Evolutionary conservation across 1,140 invertebrate species (phyloP).

Genomic region (Drosophila guanche): DNA sequence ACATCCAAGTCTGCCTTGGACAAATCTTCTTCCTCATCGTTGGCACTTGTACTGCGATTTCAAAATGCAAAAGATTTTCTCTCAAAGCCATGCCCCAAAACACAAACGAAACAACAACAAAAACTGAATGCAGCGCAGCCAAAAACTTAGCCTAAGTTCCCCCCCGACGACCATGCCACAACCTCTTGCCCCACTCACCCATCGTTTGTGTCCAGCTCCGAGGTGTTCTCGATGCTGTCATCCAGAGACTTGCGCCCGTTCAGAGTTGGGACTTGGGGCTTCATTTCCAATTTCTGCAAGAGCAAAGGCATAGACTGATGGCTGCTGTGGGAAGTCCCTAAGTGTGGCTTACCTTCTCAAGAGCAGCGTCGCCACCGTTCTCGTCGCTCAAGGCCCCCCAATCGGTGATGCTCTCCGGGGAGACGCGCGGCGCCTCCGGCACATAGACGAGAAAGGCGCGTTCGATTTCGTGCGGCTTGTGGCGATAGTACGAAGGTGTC

Average conservation of each 20-base stretch:
- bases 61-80: conserved; percentile 74
- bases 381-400: conserved; percentile 86
- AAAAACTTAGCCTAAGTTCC: conserved; percentile 25
- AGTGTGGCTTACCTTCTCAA: conserved; percentile 46
- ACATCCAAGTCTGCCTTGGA: conserved; percentile 57
- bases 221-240: conserved; percentile 79
- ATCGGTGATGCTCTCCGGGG: conserved; percentile 88
- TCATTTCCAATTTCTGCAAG: conserved; percentile 61
- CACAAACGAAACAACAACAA: conserved; percentile 15
- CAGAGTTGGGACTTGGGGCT: conserved; percentile 45
- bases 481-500: conserved; percentile 90
- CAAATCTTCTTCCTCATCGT: conserved; percentile 70
- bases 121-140: conserved; percentile 32
- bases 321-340: background rate
- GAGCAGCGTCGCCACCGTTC: conserved; percentile 43
- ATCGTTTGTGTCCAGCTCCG: conserved; percentile 75
- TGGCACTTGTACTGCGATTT: conserved; percentile 66
- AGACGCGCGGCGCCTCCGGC: conserved; percentile 91
- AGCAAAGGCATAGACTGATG: background rate
- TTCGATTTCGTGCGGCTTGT: conserved; percentile 90
- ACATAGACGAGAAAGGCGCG: conserved; percentile 87
- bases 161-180: conserved; percentile 5
- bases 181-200: conserved; percentile 59
- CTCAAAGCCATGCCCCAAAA: conserved; percentile 65
- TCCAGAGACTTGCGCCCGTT: conserved; percentile 69